phyloP scores from a whole-genome alignment of 2,113 vertebrate species.

The Tachuris rubrigastra region DNA sequence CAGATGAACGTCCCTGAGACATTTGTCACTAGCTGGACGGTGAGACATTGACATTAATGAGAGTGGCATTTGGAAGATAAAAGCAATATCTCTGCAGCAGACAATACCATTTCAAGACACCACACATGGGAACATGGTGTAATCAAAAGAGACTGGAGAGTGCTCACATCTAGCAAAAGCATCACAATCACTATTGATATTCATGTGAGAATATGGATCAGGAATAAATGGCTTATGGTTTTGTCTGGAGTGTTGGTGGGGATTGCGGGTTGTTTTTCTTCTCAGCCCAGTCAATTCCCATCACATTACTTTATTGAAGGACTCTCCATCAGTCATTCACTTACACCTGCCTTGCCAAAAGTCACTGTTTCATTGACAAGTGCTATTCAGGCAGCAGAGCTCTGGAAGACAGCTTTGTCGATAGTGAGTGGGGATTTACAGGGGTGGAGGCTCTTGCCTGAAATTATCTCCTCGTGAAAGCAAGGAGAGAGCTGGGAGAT shows the following conservation, averaged over 20 bases:
- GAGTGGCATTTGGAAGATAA: constrained; percentile 60
- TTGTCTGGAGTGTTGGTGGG: neutral
- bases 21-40: constrained; percentile 36
- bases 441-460: neutral
- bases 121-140: neutral
- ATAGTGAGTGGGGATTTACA: constrained; percentile 46
- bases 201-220: neutral
- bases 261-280: neutral
- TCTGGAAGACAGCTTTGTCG: constrained; percentile 21
- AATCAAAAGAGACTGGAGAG: constrained; percentile 22
- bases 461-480: constrained; percentile 34
- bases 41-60: constrained; percentile 48
- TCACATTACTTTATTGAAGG: constrained; percentile 15
- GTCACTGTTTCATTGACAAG: constrained; percentile 44
- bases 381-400: constrained; percentile 26
- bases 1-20: neutral
- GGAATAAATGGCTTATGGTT: neutral
- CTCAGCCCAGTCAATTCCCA: constrained; percentile 19
- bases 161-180: neutral
- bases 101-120: constrained; percentile 7
- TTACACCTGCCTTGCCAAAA: constrained; percentile 56
- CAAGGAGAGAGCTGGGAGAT: neutral
- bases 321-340: constrained; percentile 40
- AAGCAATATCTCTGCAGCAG: constrained; percentile 43
- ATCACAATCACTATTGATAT: neutral